Evolutionary conservation across 1,140 invertebrate genomes (phyloP), one percentile per base, ranked within the genome.

Genomic region (Aphelinus certus): DNA sequence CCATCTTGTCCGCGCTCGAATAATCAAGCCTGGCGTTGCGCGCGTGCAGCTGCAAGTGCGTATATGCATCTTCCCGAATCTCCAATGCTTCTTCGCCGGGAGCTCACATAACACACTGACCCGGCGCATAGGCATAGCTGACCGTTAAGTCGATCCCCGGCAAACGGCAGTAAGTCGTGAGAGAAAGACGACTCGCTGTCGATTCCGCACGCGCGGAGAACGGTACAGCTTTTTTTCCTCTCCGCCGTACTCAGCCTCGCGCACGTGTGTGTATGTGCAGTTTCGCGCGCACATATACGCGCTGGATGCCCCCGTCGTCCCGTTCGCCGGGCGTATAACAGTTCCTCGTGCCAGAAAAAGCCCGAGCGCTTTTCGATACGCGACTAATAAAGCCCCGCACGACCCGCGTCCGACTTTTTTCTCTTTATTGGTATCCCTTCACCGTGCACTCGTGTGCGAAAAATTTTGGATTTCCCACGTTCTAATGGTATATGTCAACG

Each of bases 321-420:
- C 70, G 51, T 64, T 3, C 7, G 7, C 62, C 3, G 47, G 47
- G 55, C 46, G 49, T 26, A 51, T 75, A 75, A 75, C 67, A 75
- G 73, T 70, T 70, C 47, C 67, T 65, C 46, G 67, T 71, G 45
- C 73, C 51, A 71, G 55, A 71, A 75, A 71, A 65, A 60, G 9
- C 6, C 55, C 48, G 46, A 73, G 66, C 63, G 47, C 47, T 73
- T 65, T 65, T 58, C 62, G 26, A 72, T 57, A 58, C 57, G 7
- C 7, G 68, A 53, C 56, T 51, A 60, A 68, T 68, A 68, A 67
- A 57, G 55, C 10, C 6, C 55, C 10, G 10, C 5, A 58, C 56
- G 26, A 58, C 56, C 7, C 56, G 26, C 56, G 26, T 5, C 51
- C 51, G 51, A 53, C 4, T 53, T 53, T 53, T 4, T 58, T 58